These are phyloP conservation scores for Apeltes quadracus DNA, from an alignment of 2,113 vertebrate genomes.

Conservation along the genomic window DNA sequence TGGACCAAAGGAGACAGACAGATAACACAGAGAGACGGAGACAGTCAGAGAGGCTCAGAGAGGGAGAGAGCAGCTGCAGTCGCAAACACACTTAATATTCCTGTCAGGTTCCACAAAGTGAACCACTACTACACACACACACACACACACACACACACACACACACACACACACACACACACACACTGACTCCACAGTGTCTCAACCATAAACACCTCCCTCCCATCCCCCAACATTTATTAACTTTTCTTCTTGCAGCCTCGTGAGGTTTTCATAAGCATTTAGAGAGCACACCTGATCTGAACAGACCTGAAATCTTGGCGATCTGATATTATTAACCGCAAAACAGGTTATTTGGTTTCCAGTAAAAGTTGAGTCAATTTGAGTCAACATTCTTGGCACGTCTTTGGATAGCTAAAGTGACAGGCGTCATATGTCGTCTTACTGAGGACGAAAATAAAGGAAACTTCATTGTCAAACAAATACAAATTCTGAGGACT, in stretches of 20 bases:
- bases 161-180: conserved; percentile 22
- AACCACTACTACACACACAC: conserved; percentile 45
- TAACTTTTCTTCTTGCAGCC: conserved; percentile 51
- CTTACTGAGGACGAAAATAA: no score
- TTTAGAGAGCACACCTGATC: no score
- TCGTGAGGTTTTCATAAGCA: conserved; percentile 64
- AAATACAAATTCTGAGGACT: no score
- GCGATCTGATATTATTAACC: no score
- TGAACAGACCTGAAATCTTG: no score
- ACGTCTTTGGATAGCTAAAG: no score
- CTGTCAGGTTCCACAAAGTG: conserved; percentile 47
- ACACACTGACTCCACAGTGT: no score
- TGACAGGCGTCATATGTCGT: no score
- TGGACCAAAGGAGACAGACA: background rate
- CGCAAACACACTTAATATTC: conserved; percentile 60
- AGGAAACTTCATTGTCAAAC: no score
- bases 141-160: conserved; percentile 38
- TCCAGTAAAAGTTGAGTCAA: no score
- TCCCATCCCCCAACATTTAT: conserved; percentile 53
- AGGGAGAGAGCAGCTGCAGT: conserved; percentile 50
- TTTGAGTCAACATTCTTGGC: no score
- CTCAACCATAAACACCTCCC: conserved; percentile 29
- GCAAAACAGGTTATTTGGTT: no score
- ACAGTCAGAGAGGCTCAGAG: conserved; percentile 11
- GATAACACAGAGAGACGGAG: conserved; percentile 2